Base-by-base conservation (phyloP, 1,140 invertebrate species). In the Drosophila neocordata region DNA sequence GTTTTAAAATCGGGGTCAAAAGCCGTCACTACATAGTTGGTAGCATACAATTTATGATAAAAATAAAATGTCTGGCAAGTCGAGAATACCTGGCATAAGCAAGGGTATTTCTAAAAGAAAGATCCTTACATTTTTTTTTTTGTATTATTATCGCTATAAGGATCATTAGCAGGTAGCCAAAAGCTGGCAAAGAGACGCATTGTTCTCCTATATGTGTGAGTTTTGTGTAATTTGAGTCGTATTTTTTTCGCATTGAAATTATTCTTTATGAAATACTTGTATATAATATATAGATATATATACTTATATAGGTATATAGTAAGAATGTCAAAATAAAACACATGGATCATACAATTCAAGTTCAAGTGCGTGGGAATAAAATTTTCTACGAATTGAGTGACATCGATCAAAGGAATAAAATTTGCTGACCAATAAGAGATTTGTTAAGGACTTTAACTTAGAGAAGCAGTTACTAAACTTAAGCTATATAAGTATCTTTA, bases 311-410 rank as follows among this genome's bases (percentile, higher is more conserved):
- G 15, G 20, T 60, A 59, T 35, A 34, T 59, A 51, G 55, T 48
- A 52, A 53, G 73, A 73, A 75, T 81, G 79, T 81, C 79, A 79
- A 84, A 84, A 84, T 77, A 77, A 56, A 41, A 56, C 65, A 63
- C 52, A 27, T 27, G 31, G 31, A 73, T 64, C 64, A 75, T 31
- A 4, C 38, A 82, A 82, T 85, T 84, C 81, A 84, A 82, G 78
- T 85, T 85, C 82, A 85, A 85, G 82, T 85, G 82, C 82, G 82
- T 85, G 82, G 82, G 82, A 85, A 85, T 69, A 72, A 78, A 55
- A 37, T 55, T 64, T 85, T 85, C 82, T 69, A 68, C 82, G 82
- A 85, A 85, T 87, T 75, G 15, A 48, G 41, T 18, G 41, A 48
- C 41, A 48, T 20, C 9, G 15, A 7, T 41, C 38, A 41, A 12